These are phyloP conservation scores for Manduca sexta DNA, from an alignment of 1,140 invertebrate genomes.

Conservation along the genomic window DNA sequence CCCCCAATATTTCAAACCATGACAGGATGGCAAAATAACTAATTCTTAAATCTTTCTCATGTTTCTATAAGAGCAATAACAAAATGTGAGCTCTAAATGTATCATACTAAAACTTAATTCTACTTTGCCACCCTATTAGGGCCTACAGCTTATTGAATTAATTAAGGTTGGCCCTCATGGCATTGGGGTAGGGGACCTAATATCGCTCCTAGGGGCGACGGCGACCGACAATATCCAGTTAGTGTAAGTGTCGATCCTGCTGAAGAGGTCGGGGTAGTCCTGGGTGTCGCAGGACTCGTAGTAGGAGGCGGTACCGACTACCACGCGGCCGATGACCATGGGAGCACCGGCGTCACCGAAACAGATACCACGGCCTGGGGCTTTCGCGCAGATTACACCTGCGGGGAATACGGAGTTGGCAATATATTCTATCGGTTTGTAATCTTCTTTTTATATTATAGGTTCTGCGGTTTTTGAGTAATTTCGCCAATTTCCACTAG, in stretches of 20 bases:
- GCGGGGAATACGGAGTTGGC: slow-evolving; percentile 7
- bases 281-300: slow-evolving; percentile 26
- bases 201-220: not conserved
- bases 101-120: too few species aligned
- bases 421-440: too few species aligned
- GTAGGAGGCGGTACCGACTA: slow-evolving; percentile 37
- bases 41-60: too few species aligned
- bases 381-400: slow-evolving; percentile 39
- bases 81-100: too few species aligned
- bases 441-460: too few species aligned
- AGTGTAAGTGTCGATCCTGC: slow-evolving; percentile 35
- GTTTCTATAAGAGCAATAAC: too few species aligned
- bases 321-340: slow-evolving; percentile 27
- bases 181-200: too few species aligned
- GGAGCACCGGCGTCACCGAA: slow-evolving; percentile 44
- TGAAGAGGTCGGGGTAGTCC: slow-evolving; percentile 39
- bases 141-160: not conserved
- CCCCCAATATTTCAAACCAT: too few species aligned
- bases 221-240: slow-evolving; percentile 35
- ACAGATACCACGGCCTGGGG: slow-evolving; percentile 28
- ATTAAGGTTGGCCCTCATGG: not conserved
- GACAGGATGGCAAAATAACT: too few species aligned
- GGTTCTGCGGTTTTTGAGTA: too few species aligned
- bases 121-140: too few species aligned
- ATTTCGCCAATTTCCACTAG: too few species aligned